phyloP scores from a whole-genome alignment of 2,113 vertebrate genomes.

The Engystomops pustulosus region DNA sequence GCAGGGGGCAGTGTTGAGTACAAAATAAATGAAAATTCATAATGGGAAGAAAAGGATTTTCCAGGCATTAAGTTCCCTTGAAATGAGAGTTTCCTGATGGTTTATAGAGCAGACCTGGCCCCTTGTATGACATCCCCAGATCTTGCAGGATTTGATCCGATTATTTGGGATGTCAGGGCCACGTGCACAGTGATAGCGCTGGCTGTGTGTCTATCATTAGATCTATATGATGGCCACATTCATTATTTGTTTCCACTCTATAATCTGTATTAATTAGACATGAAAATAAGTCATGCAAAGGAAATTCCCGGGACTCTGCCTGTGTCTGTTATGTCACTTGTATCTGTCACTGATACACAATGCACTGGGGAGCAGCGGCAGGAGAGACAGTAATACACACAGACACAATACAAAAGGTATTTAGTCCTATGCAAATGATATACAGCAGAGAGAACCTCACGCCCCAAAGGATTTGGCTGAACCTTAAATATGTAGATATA shows the following conservation, averaged over 20 bases:
- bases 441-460: background rate
- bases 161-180: slow-evolving; percentile 1
- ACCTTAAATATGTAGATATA: too few species aligned
- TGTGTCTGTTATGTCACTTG: background rate
- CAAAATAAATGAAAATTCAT: too few species aligned
- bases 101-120: background rate
- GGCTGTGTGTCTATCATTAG: background rate
- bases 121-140: background rate
- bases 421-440: background rate
- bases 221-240: background rate
- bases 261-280: slow-evolving; percentile 13
- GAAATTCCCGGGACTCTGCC: background rate
- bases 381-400: background rate
- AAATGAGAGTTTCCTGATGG: background rate
- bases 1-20: too few species aligned
- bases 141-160: background rate
- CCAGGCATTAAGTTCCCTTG: too few species aligned
- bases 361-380: background rate
- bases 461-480: too few species aligned
- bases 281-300: slow-evolving; percentile 11
- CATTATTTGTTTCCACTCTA: background rate
- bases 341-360: background rate
- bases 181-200: background rate
- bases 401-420: background rate
- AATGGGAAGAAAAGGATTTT: too few species aligned